Percentiles rank a stretch among this genome's conserved stretches.
Conservation (phyloP, 35 echinoderm and acorn worm genomes). For the Ptychodera flava region DNA sequence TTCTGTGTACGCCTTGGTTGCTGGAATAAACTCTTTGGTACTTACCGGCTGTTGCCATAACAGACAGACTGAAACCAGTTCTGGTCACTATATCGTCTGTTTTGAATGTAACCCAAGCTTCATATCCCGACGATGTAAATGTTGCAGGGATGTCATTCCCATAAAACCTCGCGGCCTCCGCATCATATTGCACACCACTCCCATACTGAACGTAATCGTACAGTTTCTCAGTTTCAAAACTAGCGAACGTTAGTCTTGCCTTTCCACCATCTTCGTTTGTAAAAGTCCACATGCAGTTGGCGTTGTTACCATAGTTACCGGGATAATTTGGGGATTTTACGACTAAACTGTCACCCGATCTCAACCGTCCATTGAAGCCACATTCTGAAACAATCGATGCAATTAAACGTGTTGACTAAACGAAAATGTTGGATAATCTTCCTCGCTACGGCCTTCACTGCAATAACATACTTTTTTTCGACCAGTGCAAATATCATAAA, state of each 20-base stretch:
- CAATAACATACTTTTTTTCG: no score
- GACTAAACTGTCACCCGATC: not conserved
- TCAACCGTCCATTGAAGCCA: not conserved
- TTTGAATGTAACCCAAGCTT: not conserved
- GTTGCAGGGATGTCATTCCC: not conserved
- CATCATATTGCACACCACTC: not conserved
- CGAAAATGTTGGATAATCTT: no score
- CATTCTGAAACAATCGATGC: slow-evolving; percentile 1
- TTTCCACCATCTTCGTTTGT: not conserved
- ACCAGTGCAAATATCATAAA: no score
- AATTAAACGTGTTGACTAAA: no score
- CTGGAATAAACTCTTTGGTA: no score
- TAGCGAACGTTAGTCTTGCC: not conserved
- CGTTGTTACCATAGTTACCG: not conserved
- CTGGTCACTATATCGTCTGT: not conserved
- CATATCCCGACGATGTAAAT: not conserved
- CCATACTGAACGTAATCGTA: not conserved
- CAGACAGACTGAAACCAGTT: not conserved
- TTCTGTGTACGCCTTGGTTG: no score
- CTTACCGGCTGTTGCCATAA: not conserved
- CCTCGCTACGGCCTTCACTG: no score
- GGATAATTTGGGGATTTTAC: not conserved
- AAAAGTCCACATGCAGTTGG: not conserved
- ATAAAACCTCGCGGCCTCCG: not conserved
- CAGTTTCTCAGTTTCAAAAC: not conserved